phyloP scores from a whole-genome alignment of 2,113 vertebrate genomes.

The Prunella himalayana region DNA sequence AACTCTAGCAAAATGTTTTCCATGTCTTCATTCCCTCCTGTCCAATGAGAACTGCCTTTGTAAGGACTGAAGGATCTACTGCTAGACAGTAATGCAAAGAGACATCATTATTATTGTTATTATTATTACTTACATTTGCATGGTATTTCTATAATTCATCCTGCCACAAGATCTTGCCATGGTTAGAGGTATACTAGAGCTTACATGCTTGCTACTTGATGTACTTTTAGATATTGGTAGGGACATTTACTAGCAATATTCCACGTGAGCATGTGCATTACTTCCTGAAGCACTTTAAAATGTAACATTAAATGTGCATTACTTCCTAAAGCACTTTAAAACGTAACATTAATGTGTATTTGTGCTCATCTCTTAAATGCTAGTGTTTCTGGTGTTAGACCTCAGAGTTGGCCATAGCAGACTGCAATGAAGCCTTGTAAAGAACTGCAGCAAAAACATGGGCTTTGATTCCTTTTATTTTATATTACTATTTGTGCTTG shows the following conservation, averaged over 20 bases:
- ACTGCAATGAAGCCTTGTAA: not conserved
- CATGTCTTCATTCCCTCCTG: not conserved
- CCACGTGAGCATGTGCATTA: not conserved
- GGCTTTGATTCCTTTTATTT: not conserved
- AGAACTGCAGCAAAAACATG: not conserved
- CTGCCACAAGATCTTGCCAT: not conserved
- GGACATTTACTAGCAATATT: not conserved
- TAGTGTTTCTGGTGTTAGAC: not conserved
- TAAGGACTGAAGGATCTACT: not conserved
- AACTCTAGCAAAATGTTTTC: not conserved
- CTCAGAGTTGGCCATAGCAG: not conserved
- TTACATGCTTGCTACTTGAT: not conserved
- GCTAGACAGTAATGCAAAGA: not conserved
- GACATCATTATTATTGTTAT: not conserved
- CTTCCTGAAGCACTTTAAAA: not conserved
- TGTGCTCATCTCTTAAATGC: not conserved
- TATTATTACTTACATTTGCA: not conserved
- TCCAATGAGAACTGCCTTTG: not conserved
- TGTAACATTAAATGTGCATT: not conserved
- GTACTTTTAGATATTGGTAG: not conserved
- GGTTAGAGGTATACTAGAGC: not conserved
- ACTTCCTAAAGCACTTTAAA: not conserved
- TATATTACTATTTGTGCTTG: not conserved
- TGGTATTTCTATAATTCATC: not conserved
- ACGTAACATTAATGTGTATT: not conserved